Percentiles rank a stretch among this genome's conserved stretches.
These are phyloP conservation scores for Sitodiplosis mosellana DNA, from an alignment of 1,140 invertebrate species.

Conservation along the genomic window DNA sequence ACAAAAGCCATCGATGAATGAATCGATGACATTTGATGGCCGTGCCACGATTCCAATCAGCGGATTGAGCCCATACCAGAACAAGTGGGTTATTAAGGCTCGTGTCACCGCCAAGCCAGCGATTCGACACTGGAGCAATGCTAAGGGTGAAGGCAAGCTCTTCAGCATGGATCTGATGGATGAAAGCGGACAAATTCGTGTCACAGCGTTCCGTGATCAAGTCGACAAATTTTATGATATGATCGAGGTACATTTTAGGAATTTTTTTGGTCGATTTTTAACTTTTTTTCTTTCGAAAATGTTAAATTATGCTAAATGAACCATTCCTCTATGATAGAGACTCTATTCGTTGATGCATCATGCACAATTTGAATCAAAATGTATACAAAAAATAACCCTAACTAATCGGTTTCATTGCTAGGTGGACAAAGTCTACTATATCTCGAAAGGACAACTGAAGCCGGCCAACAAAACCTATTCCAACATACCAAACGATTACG, in stretches of 20 bases:
- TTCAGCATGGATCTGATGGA: slow-evolving; percentile 88
- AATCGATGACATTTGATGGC: slow-evolving; percentile 8
- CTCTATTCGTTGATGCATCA: too few species aligned
- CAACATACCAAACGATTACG: slow-evolving; percentile 82
- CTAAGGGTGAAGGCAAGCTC: slow-evolving; percentile 78
- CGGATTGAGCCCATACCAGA: slow-evolving; percentile 77
- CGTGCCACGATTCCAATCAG: slow-evolving; percentile 43
- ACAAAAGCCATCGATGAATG: slow-evolving; percentile 6
- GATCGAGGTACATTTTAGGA: slow-evolving; percentile 44
- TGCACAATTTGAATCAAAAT: too few species aligned
- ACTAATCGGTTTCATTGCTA: slow-evolving; percentile 14
- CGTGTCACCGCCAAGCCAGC: slow-evolving; percentile 67
- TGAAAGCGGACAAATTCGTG: slow-evolving; percentile 84
- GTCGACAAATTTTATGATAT: slow-evolving; percentile 86
- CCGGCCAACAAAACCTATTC: slow-evolving; percentile 82
- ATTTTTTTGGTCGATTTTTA: too few species aligned
- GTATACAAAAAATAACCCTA: too few species aligned
- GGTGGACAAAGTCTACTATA: slow-evolving; percentile 73
- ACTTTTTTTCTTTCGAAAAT: neutral
- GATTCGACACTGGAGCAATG: slow-evolving; percentile 79
- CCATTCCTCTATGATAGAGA: too few species aligned
- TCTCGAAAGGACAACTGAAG: slow-evolving; percentile 66
- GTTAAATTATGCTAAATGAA: neutral
- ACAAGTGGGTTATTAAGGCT: slow-evolving; percentile 85
- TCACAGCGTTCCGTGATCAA: slow-evolving; percentile 81